Evolutionary conservation across 2,797 vertebrate species (phyloP).

Genomic region (Miichthys miiuy): DNA sequence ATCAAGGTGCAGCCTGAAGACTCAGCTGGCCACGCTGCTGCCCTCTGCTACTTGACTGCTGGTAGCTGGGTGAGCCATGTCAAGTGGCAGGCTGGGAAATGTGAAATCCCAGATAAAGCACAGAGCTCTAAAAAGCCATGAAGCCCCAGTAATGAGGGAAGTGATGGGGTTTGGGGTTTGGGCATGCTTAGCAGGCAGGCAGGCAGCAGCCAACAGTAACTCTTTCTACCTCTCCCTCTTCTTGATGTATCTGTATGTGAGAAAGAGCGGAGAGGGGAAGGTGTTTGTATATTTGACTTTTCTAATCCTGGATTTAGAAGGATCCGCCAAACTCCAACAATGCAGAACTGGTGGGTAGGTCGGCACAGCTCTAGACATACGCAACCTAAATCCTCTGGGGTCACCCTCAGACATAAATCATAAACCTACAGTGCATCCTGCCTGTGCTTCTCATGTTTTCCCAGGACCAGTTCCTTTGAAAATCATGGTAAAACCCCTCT

Average conservation of each 20-base stretch:
- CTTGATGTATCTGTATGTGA: constrained; percentile 47
- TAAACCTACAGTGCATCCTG: constrained; percentile 64
- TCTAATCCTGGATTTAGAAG: constrained; percentile 84
- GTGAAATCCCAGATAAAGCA: constrained; percentile 86
- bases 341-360: constrained; percentile 76
- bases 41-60: constrained; percentile 79
- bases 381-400: constrained; percentile 62
- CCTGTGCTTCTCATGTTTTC: constrained; percentile 59
- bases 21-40: constrained; percentile 61
- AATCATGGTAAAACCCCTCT: constrained; percentile 35
- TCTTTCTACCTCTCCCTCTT: constrained; percentile 47
- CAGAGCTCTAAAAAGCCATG: constrained; percentile 82
- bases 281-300: constrained; percentile 81
- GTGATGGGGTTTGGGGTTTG: constrained; percentile 80
- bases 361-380: constrained; percentile 64
- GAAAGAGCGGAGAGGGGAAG: constrained; percentile 65
- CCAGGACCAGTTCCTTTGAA: constrained; percentile 60
- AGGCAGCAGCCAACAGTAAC: constrained; percentile 54
- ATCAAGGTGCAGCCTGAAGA: constrained; percentile 80
- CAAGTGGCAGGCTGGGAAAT: constrained; percentile 83
- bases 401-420: constrained; percentile 76
- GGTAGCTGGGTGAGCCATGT: constrained; percentile 80
- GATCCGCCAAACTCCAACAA: constrained; percentile 76
- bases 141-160: constrained; percentile 85
- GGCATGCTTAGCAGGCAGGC: constrained; percentile 73